Evolutionary conservation across 92 coral and sea anemone genomes (phyloP), one percentile per base, ranked within the genome.

Genomic region (Porites lobata): DNA sequence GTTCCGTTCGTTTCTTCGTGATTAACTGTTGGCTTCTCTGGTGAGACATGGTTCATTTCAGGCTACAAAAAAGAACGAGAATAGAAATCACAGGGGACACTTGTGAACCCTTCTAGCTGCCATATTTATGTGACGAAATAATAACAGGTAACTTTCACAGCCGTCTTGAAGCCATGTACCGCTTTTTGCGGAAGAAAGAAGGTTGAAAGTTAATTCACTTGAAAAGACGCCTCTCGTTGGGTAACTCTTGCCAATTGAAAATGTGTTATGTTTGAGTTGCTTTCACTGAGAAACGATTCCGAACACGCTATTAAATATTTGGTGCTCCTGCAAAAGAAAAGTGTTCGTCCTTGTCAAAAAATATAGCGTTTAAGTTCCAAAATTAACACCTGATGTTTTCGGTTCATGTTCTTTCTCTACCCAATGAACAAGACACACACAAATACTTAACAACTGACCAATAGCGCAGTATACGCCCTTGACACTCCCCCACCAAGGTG

Each of bases 1-100:
- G 65, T 85, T 52, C 92, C 90, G 52, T 84, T 84, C 43, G 76
- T 84, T 63, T 85, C 92, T 68, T 89, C 91, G 76, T 79, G 91
- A 64, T 91, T 90, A 0, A 84, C 72, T 22, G 80, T 63, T 21
- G 80, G 9, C 64, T 75, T 84, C 19, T 84, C 87, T 15, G 87
- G 80, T 10, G 87, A 38, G 10, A 84, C 53, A 19, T 84, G 87
- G 74, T 84, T 84, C 87, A 84, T 61, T 22, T 84, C 87, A 50
- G 87, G 87, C 87, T 84, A 50, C 2, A 56, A 58, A 26, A 59
- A 14, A 20, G 26, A 68, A 32, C 18, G 54, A 26, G 18, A 20
- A 15, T 15, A 61, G 4, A 8, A 1, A 67, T 79, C 62, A 38
- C 26, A 12, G 9, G 3, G 15, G 22, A 15, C 24, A 76, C 50